Evolutionary conservation across 2,113 vertebrate species (phyloP).

Genomic region (Pseudolaguvia tuberculata): DNA sequence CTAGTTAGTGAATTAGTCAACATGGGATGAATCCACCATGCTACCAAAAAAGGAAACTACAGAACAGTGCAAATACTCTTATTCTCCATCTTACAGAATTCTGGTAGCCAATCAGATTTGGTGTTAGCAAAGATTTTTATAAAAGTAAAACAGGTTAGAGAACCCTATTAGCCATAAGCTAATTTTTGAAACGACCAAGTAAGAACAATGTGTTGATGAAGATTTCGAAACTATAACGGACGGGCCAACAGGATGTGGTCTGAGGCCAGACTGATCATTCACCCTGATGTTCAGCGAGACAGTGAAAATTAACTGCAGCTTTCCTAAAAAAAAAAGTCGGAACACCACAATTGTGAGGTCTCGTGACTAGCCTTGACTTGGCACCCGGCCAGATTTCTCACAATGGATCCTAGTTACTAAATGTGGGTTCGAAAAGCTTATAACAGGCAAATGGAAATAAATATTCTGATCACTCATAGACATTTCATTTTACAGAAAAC

Average conservation of each 20-base stretch:
- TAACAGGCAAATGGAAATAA: not conserved
- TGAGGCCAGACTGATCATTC: not conserved
- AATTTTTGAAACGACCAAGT: not conserved
- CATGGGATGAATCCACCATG: too few relatives aligned
- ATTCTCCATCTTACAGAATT: not conserved
- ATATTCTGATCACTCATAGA: too few relatives aligned
- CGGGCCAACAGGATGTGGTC: not conserved
- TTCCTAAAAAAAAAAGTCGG: not conserved
- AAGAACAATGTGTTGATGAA: not conserved
- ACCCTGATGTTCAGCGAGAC: not conserved
- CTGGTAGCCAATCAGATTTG: not conserved
- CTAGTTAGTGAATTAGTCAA: too few relatives aligned
- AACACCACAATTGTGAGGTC: not conserved
- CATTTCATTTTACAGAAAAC: not conserved
- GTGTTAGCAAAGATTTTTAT: too few relatives aligned
- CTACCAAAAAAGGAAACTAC: not conserved
- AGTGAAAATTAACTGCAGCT: not conserved
- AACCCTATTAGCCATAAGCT: not conserved
- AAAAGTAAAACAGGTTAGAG: too few relatives aligned
- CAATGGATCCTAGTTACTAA: constrained; percentile 4
- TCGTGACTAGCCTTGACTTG: not conserved
- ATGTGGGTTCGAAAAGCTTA: constrained; percentile 2
- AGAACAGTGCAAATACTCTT: too few relatives aligned
- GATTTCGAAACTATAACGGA: not conserved
- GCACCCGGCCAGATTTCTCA: not conserved